These are phyloP conservation scores for Brachypodius melanocephalos DNA, from an alignment of 2,113 vertebrate species.

Conservation along the genomic window DNA sequence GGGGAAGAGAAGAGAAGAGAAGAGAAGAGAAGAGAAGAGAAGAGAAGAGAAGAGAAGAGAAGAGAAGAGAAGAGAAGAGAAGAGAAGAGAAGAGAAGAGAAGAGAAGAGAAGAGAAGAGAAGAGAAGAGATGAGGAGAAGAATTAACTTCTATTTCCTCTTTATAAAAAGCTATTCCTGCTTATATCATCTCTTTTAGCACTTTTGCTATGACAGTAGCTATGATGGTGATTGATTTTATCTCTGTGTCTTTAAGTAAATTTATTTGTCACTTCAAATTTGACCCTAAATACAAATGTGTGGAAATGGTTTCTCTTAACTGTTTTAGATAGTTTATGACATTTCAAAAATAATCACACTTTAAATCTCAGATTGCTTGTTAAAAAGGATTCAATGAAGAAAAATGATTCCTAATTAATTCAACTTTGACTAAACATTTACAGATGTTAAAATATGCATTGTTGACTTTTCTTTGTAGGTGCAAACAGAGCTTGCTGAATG, in stretches of 20 bases:
- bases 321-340: background rate
- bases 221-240: background rate
- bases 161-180: background rate
- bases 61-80: too few relatives aligned
- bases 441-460: background rate
- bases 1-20: too few relatives aligned
- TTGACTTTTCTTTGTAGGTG: background rate
- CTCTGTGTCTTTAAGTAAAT: background rate
- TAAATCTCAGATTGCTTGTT: background rate
- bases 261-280: background rate
- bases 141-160: background rate
- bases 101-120: too few relatives aligned
- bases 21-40: too few relatives aligned
- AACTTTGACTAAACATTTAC: background rate
- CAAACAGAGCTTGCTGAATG: background rate
- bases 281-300: background rate
- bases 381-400: background rate
- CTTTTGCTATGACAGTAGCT: background rate
- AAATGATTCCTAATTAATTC: background rate
- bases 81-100: too few relatives aligned
- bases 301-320: background rate
- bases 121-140: background rate
- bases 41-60: too few relatives aligned
- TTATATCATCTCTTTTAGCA: background rate
- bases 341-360: constrained; percentile 1